phyloP scores from a whole-genome alignment of 2,797 vertebrate genomes.

The Fratercula arctica region DNA sequence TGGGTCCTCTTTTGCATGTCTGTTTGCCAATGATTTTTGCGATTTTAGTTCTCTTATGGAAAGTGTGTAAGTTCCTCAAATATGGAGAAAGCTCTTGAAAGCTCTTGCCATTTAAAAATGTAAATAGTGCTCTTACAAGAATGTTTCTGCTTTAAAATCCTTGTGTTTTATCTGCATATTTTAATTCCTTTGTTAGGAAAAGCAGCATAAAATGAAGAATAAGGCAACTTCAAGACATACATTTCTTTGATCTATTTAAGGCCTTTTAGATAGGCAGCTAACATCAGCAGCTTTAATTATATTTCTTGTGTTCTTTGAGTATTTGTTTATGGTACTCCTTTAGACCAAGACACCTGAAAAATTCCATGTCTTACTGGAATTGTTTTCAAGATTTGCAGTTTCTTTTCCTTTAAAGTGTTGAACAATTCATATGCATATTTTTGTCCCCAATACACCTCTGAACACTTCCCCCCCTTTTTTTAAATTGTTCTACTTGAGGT shows the following conservation, averaged over 20 bases:
- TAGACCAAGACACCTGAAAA: background rate
- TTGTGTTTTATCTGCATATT: background rate
- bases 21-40: background rate
- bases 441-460: background rate
- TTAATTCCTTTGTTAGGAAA: background rate
- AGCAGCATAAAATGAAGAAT: background rate
- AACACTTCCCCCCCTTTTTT: fast-evolving
- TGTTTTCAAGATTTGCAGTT: background rate
- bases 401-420: background rate
- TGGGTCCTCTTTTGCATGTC: background rate
- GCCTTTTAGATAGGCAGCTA: background rate
- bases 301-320: background rate
- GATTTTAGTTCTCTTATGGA: background rate
- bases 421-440: background rate
- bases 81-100: background rate
- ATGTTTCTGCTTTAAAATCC: background rate
- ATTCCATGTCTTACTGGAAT: background rate
- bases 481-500: background rate
- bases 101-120: background rate
- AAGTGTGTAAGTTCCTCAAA: background rate
- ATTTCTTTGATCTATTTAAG: background rate
- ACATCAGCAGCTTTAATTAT: background rate
- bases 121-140: background rate
- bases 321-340: background rate
- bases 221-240: background rate